These are phyloP conservation scores for Toxotes jaculatrix DNA, from an alignment of 2,113 vertebrate genomes.

Conservation along the genomic window DNA sequence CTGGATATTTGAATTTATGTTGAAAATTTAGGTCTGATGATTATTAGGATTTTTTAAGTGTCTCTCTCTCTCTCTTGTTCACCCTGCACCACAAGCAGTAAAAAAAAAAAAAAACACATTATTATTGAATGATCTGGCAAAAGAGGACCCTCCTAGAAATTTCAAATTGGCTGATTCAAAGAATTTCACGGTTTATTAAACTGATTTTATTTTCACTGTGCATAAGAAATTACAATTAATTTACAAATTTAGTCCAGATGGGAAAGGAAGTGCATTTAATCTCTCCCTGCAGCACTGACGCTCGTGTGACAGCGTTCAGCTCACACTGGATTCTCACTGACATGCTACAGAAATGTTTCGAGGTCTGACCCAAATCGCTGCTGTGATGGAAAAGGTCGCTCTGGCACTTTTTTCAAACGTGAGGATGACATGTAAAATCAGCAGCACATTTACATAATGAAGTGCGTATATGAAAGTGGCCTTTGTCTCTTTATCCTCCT, in stretches of 20 bases:
- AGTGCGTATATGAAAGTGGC: not conserved
- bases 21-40: too few species aligned
- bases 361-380: not conserved
- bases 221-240: not conserved
- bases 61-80: too few species aligned
- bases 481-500: not conserved
- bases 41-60: too few species aligned
- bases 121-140: too few species aligned
- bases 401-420: not conserved
- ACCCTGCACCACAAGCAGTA: too few species aligned
- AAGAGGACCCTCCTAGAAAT: not conserved
- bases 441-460: not conserved
- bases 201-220: not conserved
- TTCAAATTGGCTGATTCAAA: not conserved
- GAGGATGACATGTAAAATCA: constrained; percentile 7
- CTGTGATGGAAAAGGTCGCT: constrained; percentile 15
- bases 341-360: not conserved
- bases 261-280: not conserved
- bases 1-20: too few species aligned
- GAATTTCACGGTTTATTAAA: not conserved
- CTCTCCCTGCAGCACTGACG: not conserved
- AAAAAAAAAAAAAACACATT: too few species aligned
- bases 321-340: not conserved
- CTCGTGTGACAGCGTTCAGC: not conserved
- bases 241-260: not conserved